Base-by-base conservation (phyloP, 92 coral and sea anemone genomes). In the Palythoa grandis region DNA sequence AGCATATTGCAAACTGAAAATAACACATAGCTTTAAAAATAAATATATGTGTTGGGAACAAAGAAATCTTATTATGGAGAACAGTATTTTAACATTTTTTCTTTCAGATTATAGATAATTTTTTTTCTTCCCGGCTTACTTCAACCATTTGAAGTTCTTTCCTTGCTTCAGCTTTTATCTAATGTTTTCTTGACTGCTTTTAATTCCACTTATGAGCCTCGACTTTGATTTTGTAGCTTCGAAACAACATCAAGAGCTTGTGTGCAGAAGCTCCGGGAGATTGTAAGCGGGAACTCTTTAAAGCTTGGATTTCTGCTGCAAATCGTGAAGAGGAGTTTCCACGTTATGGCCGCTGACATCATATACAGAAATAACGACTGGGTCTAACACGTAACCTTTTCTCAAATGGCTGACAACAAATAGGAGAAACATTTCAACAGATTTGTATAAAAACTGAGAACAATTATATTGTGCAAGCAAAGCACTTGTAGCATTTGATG, bases 221-320 rank as follows among this genome's bases (percentile, higher is more conserved):
- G 11, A 4, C 25, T 0, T 80, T 80, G 2, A 15, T 24, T 16
- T 47, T 23, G 7, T 29, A 80, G 85, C 85, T 80, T 23, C 85
- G 74, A 40, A 80, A 66, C 56, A 61, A 70, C 9, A 80, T 80
- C 74, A 80, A 20, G 60, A 66, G 20, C 12, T 25, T 80, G 60
- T 80, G 85, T 25, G 53, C 73, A 66, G 85, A 63, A 23, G 85
- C 74, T 2, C 74, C 52, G 11, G 74, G 16, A n/a, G 85, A 80
- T 3, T 80, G 85, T 39, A 80, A 80, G 72, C 47, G 58, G 39
- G 85, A 80, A 39, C n/a, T 80, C 0, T 20, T 80, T 25, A 65
- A 47, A 48, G 85, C 85, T 17, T 80, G 85, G 85, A 74, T 66
- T 29, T 65, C 85, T 66, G 74, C 85, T 61, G 58, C 74, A 15